phyloP scores from a whole-genome alignment of 2,888 invertebrate species.

The Brachypterus glaber region DNA sequence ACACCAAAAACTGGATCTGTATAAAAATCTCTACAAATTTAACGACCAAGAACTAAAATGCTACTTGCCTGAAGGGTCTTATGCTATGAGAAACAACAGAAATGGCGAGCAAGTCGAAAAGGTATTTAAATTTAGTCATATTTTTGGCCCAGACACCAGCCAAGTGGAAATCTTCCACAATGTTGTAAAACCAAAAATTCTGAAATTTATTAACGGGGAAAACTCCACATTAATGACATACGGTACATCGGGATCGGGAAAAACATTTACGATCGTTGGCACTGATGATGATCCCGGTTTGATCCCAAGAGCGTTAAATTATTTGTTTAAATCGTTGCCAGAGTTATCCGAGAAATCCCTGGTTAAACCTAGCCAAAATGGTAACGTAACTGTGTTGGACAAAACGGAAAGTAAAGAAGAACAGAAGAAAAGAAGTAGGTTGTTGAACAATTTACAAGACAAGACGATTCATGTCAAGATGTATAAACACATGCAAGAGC shows the following conservation, averaged over 20 bases:
- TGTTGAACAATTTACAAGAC: conserved; percentile 25
- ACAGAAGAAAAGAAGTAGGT: conserved; percentile 26
- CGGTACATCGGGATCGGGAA: conserved; percentile 78
- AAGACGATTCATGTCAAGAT: conserved; percentile 22
- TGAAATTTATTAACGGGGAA: conserved; percentile 46
- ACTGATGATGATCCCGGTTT: conserved; percentile 52
- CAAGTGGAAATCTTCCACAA: conserved; percentile 32
- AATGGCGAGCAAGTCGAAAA: conserved; percentile 21
- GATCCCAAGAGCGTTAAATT: conserved; percentile 49
- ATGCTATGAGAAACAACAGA: conserved; percentile 22
- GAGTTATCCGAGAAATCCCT: conserved; percentile 31
- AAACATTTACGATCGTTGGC: conserved; percentile 42
- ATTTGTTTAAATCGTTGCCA: conserved; percentile 37
- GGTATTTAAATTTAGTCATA: conserved; percentile 30
- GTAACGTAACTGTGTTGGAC: conserved; percentile 34
- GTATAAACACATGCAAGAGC: conserved; percentile 24
- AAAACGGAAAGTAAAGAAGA: conserved; percentile 35
- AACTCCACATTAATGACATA: conserved; percentile 76
- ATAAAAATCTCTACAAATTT: conserved; percentile 25
- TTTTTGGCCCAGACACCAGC: conserved; percentile 26
- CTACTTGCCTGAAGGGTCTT: conserved; percentile 24
- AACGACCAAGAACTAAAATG: conserved; percentile 21
- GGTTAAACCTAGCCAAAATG: conserved; percentile 38
- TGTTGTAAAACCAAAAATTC: conserved; percentile 31
- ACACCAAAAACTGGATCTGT: no score